These are phyloP conservation scores for Pseudotriccus pelzelni DNA, from an alignment of 2,797 vertebrate species.

Conservation along the genomic window DNA sequence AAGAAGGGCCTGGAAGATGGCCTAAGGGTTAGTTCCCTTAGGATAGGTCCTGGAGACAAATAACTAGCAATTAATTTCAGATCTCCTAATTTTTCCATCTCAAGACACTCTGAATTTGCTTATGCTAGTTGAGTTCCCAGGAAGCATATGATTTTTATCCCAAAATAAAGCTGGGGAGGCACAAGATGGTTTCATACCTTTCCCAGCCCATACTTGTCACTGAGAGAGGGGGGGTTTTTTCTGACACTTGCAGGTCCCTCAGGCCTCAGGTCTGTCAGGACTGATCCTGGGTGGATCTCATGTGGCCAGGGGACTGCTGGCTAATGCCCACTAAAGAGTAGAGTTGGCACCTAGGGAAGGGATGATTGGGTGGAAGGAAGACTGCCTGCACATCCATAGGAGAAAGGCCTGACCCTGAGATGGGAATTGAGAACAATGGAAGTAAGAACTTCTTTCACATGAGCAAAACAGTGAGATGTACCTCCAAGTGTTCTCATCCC, in stretches of 20 bases:
- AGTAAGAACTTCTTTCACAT: background rate
- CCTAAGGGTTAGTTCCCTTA: background rate
- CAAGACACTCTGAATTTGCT: background rate
- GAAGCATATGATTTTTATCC: background rate
- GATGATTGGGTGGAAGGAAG: background rate
- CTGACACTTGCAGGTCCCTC: background rate
- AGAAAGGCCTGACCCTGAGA: background rate
- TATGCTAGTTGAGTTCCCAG: background rate
- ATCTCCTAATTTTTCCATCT: background rate
- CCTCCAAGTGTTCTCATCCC: background rate
- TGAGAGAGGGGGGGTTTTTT: background rate
- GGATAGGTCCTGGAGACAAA: background rate
- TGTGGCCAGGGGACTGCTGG: background rate
- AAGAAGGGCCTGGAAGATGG: background rate
- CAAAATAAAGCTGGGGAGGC: background rate
- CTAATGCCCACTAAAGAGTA: background rate
- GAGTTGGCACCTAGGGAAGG: background rate
- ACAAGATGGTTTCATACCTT: background rate
- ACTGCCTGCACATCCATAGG: background rate
- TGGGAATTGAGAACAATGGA: background rate
- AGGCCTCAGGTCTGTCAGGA: background rate
- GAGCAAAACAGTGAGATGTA: background rate
- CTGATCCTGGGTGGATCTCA: background rate
- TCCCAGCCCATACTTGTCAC: background rate
- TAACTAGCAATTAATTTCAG: background rate